These are phyloP conservation scores for Morphnarchus princeps DNA, from an alignment of 2,113 vertebrate species.

Conservation along the genomic window DNA sequence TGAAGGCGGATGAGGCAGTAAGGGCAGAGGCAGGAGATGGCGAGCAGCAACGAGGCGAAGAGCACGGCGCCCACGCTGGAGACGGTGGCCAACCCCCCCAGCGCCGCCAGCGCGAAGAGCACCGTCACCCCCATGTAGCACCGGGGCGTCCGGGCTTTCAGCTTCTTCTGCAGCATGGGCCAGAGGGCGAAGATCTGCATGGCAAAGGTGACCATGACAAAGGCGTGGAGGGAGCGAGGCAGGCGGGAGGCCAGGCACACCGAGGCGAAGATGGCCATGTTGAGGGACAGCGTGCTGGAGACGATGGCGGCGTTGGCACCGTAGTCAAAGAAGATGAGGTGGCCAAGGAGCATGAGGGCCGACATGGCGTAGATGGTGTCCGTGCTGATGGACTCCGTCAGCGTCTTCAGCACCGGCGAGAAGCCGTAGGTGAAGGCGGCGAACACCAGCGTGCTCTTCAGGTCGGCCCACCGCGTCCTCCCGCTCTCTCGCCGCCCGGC, in stretches of 20 bases:
- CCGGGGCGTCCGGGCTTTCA: constrained; percentile 75
- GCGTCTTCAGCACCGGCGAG: constrained; percentile 90
- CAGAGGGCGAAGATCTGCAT: constrained; percentile 95
- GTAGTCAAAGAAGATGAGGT: constrained; percentile 92
- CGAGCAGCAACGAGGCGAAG: constrained; percentile 77
- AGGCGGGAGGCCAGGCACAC: constrained; percentile 94
- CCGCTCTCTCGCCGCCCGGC: constrained; percentile 63
- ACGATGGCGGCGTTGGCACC: constrained; percentile 85
- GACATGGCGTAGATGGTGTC: constrained; percentile 98
- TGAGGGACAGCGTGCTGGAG: constrained; percentile 91
- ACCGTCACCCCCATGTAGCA: constrained; percentile 80
- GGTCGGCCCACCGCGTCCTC: constrained; percentile 82
- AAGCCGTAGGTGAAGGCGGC: constrained; percentile 94
- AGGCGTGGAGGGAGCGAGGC: constrained; percentile 88
- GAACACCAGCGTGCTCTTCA: constrained; percentile 90
- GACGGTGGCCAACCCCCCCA: constrained; percentile 77
- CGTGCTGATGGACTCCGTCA: constrained; percentile 94
- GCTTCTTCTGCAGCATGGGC: constrained; percentile 90
- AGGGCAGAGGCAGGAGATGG: constrained; percentile 86
- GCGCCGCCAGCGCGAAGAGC: constrained; percentile 78
- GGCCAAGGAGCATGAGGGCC: constrained; percentile 90
- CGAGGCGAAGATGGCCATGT: constrained; percentile 93
- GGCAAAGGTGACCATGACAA: constrained; percentile 91
- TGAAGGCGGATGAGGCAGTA: constrained; percentile 87
- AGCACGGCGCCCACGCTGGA: constrained; percentile 81